Evolutionary conservation across 2,797 vertebrate species (phyloP), one percentile per base, ranked within the genome.

Genomic region (Cebuella pygmaea): DNA sequence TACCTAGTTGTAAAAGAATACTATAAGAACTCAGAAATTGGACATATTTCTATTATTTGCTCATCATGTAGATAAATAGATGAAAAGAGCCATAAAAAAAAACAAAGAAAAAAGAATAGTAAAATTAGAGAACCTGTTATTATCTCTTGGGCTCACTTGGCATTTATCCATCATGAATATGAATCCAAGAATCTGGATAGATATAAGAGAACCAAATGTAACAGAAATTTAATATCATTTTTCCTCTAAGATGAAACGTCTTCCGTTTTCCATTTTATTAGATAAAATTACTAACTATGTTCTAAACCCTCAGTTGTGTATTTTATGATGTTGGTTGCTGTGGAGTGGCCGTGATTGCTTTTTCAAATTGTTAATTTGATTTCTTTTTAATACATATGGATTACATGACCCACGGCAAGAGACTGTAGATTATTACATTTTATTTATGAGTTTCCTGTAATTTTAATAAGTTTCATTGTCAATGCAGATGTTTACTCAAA

Each of bases 291-390:
- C 12, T 41, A n/a, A 94, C 57, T 20, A 55, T 70, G 94, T 96
- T 50, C 11, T 91, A 84, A 80, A 90, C n/a, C 12, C 15, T 19
- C 33, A 74, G 36, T 80, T 82, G 20, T 74, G 84, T 74, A 61
- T 94, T 94, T 96, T 82, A 87, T 75, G 64, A 76, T 78, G 24
- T n/a, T 80, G 44, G 17, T 39, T 90, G 10, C 2, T 15, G 7
- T 2, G 67, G 20, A 30, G 26, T 85, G 91, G 8, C 44, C 55
- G 30, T 81, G 4, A 90, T n/a, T 84, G 36, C 7, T 94, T 95
- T 90, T 78, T 88, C 48, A 86, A 95, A 94, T 83, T 67, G 74
- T 92, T 92, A 95, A 85, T 86, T 93, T 87, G 90, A 36, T 41
- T 97, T 94, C 44, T 90, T 96, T 79, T 85, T 81, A 85, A 85